Conservation (phyloP, 2,797 vertebrate species). For the Peromyscus eremicus region DNA sequence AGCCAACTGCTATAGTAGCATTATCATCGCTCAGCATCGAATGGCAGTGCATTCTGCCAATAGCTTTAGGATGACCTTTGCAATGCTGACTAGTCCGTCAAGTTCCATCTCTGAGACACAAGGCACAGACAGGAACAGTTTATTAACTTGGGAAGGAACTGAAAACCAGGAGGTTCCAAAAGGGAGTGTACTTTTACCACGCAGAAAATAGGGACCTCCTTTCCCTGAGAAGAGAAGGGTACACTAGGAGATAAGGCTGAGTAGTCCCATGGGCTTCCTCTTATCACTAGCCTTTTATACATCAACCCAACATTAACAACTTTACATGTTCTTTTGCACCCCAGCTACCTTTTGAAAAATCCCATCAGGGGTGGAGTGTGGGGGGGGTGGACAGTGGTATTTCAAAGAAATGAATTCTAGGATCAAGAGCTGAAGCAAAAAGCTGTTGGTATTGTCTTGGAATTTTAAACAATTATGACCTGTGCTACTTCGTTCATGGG, state of each 20-base stretch:
- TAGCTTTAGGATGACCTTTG: conserved; percentile 84
- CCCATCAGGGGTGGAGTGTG: not conserved
- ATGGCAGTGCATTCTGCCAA: conserved; percentile 81
- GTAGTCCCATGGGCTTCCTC: not conserved
- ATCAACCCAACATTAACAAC: not conserved
- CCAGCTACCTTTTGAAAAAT: conserved; percentile 27
- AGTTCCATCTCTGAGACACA: conserved; percentile 82
- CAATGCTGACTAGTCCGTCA: conserved; percentile 82
- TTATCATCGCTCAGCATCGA: conserved; percentile 83
- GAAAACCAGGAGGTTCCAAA: conserved; percentile 76
- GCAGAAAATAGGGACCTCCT: conserved; percentile 57
- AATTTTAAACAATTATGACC: conserved; percentile 37
- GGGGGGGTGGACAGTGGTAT: not conserved
- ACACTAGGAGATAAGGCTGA: not conserved
- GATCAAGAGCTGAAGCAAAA: conserved; percentile 50
- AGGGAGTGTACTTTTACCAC: conserved; percentile 41
- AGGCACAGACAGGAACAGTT: conserved; percentile 75
- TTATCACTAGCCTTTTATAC: not conserved
- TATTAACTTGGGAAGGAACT: conserved; percentile 78
- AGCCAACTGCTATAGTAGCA: conserved; percentile 77
- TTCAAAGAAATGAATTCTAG: conserved; percentile 43
- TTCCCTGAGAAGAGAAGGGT: not conserved
- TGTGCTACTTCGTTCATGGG: not conserved
- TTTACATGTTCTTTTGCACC: not conserved
- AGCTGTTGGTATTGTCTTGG: not conserved